Percentiles rank a stretch among this genome's conserved stretches.
Conservation (phyloP, 2,113 vertebrate genomes). For the Megalops atlanticus region DNA sequence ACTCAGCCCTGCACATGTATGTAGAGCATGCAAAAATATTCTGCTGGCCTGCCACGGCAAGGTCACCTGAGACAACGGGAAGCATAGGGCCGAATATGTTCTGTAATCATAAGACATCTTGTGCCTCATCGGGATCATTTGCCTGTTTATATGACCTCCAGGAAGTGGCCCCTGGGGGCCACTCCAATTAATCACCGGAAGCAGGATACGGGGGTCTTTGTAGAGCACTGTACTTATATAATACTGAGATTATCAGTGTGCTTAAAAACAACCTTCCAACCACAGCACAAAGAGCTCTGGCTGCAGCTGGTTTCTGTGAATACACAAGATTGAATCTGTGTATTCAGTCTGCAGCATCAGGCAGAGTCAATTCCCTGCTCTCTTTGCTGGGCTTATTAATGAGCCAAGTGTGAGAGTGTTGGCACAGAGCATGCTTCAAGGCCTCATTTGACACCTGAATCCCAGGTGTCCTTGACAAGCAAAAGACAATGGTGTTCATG, state of each 20-base stretch:
- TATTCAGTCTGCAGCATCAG: slow-evolving; percentile 55
- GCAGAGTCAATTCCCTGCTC: slow-evolving; percentile 54
- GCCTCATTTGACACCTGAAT: neutral
- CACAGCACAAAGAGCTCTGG: slow-evolving; percentile 30
- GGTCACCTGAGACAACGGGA: slow-evolving; percentile 46
- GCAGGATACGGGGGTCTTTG: slow-evolving; percentile 23
- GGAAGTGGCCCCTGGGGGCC: slow-evolving; percentile 39
- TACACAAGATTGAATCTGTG: slow-evolving; percentile 59
- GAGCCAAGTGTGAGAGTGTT: slow-evolving; percentile 39
- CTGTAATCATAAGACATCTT: slow-evolving; percentile 50
- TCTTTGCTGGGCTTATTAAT: slow-evolving; percentile 51
- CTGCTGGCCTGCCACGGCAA: slow-evolving; percentile 34
- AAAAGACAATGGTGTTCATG: slow-evolving; percentile 44
- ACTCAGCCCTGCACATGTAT: neutral
- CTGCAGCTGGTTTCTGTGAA: slow-evolving; percentile 47
- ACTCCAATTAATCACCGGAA: neutral
- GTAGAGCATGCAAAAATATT: neutral
- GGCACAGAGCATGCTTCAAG: neutral
- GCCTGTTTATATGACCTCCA: slow-evolving; percentile 54
- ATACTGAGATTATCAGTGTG: slow-evolving; percentile 5
- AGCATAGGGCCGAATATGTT: neutral
- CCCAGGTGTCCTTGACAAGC: neutral
- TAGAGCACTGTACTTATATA: slow-evolving; percentile 31
- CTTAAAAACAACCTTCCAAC: slow-evolving; percentile 47
- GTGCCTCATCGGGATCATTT: slow-evolving; percentile 42